A percentile compares a stretch with the other conserved stretches of the same genome.
These are phyloP conservation scores for Lepus timidus DNA, from an alignment of 2,113 vertebrate genomes.

Conservation along the genomic window DNA sequence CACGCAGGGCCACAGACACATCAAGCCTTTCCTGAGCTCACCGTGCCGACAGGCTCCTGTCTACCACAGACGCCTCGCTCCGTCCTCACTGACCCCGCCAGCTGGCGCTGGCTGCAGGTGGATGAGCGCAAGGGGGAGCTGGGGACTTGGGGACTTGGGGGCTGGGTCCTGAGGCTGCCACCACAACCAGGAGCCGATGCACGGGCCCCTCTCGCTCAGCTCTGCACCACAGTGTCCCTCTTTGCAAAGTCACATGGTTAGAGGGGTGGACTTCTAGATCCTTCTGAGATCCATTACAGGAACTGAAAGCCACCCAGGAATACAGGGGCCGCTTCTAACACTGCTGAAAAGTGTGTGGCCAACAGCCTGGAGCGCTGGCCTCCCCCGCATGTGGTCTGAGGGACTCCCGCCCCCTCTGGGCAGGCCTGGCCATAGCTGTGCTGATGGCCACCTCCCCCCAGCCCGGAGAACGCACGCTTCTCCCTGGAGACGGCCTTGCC, in stretches of 20 bases:
- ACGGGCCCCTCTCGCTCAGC: neutral
- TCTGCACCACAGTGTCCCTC: neutral
- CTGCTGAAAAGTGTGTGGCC: neutral
- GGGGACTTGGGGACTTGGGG: no score
- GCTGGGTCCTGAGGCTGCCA: neutral
- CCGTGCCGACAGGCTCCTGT: neutral
- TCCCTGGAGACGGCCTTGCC: neutral
- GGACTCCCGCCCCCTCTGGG: neutral
- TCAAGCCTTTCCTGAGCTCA: neutral
- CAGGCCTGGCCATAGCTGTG: neutral
- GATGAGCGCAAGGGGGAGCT: no score
- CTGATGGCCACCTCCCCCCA: neutral
- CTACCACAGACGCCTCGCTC: no score
- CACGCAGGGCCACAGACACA: accelerated
- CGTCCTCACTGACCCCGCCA: accelerated
- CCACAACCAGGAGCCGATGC: accelerated
- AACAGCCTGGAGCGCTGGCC: neutral
- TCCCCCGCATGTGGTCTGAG: neutral
- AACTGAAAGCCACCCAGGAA: neutral
- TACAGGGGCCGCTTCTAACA: no score
- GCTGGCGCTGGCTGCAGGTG: neutral
- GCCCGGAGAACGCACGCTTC: accelerated
- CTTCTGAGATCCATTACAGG: neutral
- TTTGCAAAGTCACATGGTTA: neutral
- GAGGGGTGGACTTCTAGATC: accelerated